Conservation (phyloP, 2,888 invertebrate genomes). For the Cynaeus angustus region DNA sequence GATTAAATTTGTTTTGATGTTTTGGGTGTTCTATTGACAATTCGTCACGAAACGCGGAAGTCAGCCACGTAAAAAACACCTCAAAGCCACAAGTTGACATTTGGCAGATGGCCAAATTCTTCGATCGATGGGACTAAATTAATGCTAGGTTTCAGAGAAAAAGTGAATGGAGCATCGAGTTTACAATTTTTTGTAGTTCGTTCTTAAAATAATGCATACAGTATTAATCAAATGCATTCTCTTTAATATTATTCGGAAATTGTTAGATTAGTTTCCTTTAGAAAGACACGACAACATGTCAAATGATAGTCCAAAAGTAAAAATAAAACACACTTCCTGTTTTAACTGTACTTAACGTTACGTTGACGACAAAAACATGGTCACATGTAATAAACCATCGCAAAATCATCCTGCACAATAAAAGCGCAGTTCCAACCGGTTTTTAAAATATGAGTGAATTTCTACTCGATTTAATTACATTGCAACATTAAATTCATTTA, state of each 20-base stretch:
- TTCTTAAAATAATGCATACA: too few relatives aligned
- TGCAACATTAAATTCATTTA: too few relatives aligned
- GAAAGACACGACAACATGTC: neutral
- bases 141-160: too few relatives aligned
- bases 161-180: too few relatives aligned
- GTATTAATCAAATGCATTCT: too few relatives aligned
- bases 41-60: conserved; percentile 15
- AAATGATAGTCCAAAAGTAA: conserved; percentile 13
- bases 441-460: conserved; percentile 10
- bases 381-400: conserved; percentile 20
- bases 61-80: neutral
- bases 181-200: too few relatives aligned
- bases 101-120: too few relatives aligned
- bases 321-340: conserved; percentile 17
- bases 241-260: too few relatives aligned
- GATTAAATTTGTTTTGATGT: conserved; percentile 7
- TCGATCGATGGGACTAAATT: too few relatives aligned
- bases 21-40: conserved; percentile 5
- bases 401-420: conserved; percentile 27
- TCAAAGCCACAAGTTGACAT: neutral
- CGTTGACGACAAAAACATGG: conserved; percentile 16
- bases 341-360: conserved; percentile 29
- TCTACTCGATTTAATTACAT: too few relatives aligned
- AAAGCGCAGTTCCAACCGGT: conserved; percentile 25
- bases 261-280: too few relatives aligned